Base-by-base conservation (phyloP, 2,113 vertebrate genomes). In the Onychostruthus taczanowskii region DNA sequence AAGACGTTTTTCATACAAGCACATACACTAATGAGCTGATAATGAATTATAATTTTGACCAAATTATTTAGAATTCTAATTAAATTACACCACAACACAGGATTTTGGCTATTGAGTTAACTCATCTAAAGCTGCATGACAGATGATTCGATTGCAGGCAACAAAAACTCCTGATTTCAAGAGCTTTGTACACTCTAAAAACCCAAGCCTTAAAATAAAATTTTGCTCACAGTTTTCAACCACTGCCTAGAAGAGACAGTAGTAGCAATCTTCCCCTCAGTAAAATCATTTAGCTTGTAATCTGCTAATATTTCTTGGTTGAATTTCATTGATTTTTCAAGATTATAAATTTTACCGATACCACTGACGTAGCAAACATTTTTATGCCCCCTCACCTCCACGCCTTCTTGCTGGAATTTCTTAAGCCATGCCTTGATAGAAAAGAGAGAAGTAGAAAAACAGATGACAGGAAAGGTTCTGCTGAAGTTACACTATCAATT, bases 11-110 rank as follows among this genome's bases (percentile, higher is more conserved):
- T 91, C 63, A 28, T 47, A 72, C 14, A 16, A 19, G 30, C 56
- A 22, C 33, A 49, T 27, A 49, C 30, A 41, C 41, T 35, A 81
- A 59, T 44, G 59, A 33, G 31, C 44, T 64, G 31, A 72, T 52
- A 67, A 90, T 28, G 7, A 80, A 78, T 41, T 74, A 63, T 44
- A 63, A 96, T 59, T 90, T 44, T 5, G 8, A 81, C 16, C 47
- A n/a, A 79, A 91, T 73, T 89, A 89, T 95, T 95, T 87, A 87
- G 28, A 72, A 88, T 76, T 77, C 59, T 70, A 88, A 93, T 79
- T 82, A 76, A 93, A 94, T 70, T 55, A 55, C 27, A 28, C 44
- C 17, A 44, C 44, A 68, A 44, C 44, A 67, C 21, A 94, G 64
- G 55, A 80, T 86, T 86, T 53, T 9, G 2, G 35, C 28, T 83